Percentiles rank a stretch among this genome's conserved stretches.
phyloP scores from a whole-genome alignment of 2,113 vertebrate species.

The Crypturellus undulatus region DNA sequence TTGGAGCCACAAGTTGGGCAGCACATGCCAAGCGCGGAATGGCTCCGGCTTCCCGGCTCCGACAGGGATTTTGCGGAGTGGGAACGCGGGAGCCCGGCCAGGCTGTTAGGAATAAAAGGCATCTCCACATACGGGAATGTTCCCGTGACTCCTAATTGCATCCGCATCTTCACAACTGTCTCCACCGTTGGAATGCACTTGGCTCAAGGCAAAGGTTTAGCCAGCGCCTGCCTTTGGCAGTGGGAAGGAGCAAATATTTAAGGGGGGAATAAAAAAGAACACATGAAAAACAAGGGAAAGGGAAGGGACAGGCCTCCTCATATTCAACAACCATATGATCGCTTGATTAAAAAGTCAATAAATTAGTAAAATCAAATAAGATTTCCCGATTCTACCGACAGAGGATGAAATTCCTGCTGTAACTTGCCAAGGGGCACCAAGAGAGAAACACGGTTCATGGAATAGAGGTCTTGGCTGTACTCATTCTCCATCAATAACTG shows the following conservation, averaged over 20 bases:
- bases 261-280: background rate
- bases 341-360: background rate
- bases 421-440: background rate
- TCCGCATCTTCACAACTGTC: fast-evolving
- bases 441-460: fast-evolving
- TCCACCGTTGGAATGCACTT: background rate
- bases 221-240: background rate
- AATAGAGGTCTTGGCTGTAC: background rate
- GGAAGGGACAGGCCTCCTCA: background rate
- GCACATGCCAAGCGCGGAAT: background rate
- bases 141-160: background rate
- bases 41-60: background rate
- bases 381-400: background rate
- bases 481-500: background rate
- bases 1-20: background rate
- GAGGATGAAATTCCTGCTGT: background rate
- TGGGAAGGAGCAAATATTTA: background rate
- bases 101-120: background rate
- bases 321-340: background rate
- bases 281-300: background rate
- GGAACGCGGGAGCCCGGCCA: background rate
- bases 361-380: background rate
- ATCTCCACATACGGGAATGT: background rate
- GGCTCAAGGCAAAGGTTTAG: background rate
- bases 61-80: background rate